A percentile compares a stretch with the other conserved stretches of the same genome.
phyloP scores from a whole-genome alignment of 2,113 vertebrate genomes.

The Percopsis transmontana region DNA sequence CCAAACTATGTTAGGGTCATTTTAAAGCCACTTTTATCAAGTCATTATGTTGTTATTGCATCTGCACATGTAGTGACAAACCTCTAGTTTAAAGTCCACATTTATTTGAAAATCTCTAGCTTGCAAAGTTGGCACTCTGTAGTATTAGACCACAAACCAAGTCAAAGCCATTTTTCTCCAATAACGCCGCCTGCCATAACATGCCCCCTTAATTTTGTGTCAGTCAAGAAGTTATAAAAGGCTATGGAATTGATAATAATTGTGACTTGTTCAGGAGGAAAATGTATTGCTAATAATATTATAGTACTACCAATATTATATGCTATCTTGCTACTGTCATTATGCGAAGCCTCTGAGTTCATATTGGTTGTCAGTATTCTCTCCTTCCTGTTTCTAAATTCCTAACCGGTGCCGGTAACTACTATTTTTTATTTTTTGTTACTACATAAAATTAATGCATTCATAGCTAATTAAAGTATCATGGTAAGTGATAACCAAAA shows the following conservation, averaged over 20 bases:
- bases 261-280: too few relatives aligned
- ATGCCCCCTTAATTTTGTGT: background rate
- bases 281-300: too few relatives aligned
- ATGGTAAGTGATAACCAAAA: background rate
- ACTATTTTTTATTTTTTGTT: too few relatives aligned
- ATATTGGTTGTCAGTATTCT: background rate
- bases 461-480: background rate
- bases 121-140: constrained; percentile 9
- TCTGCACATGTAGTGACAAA: constrained; percentile 44
- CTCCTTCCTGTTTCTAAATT: background rate
- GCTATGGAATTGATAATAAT: background rate
- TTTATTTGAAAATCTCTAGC: constrained; percentile 31
- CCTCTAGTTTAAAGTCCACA: constrained; percentile 40
- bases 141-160: constrained; percentile 12
- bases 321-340: too few relatives aligned
- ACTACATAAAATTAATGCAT: too few relatives aligned
- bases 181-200: background rate
- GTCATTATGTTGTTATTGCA: constrained; percentile 46
- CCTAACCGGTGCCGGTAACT: too few relatives aligned
- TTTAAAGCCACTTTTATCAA: constrained; percentile 55
- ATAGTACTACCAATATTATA: too few relatives aligned
- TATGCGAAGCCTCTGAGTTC: background rate
- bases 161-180: background rate
- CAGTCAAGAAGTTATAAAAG: background rate
- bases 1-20: constrained; percentile 44